Conservation (phyloP, 2,888 invertebrate species). For the Caenorhabditis sinica region DNA sequence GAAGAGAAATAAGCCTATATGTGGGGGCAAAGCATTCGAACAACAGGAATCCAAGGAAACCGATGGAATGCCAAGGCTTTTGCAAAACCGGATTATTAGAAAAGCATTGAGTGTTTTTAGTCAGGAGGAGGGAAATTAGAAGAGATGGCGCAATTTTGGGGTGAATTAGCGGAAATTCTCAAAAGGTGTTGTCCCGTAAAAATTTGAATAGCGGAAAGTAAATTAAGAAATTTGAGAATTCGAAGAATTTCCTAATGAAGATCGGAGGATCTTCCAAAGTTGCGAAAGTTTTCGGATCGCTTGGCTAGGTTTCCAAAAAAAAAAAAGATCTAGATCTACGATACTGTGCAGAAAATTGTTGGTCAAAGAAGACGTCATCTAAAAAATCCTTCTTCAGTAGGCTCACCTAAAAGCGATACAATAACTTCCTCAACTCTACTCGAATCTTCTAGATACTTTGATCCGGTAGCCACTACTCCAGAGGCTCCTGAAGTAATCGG, state of each 20-base stretch:
- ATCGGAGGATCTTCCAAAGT: slow-evolving; percentile 22
- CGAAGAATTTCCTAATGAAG: slow-evolving; percentile 23
- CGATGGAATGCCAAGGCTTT: slow-evolving; percentile 59
- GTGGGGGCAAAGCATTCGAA: slow-evolving; percentile 54
- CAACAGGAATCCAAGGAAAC: slow-evolving; percentile 54
- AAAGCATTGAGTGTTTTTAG: slow-evolving; percentile 12
- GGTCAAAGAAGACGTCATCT: background rate
- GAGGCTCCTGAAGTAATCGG: background rate
- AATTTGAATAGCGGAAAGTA: slow-evolving; percentile 53
- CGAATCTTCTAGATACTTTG: background rate
- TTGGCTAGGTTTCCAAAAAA: background rate
- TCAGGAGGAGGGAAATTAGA: background rate
- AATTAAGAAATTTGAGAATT: slow-evolving; percentile 36
- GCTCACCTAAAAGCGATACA: too few relatives aligned
- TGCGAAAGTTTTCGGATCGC: background rate
- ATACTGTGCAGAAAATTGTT: background rate
- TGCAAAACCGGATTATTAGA: slow-evolving; percentile 54
- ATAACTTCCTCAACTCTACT: too few relatives aligned
- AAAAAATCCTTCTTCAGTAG: too few relatives aligned
- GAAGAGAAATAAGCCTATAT: background rate
- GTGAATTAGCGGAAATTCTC: slow-evolving; percentile 51
- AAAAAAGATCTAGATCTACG: slow-evolving; percentile 1
- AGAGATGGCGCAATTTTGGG: slow-evolving; percentile 57
- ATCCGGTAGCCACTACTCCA: background rate
- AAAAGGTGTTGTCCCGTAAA: slow-evolving; percentile 13